phyloP scores from a whole-genome alignment of 2,113 vertebrate genomes.

The Brachypodius melanocephalos region DNA sequence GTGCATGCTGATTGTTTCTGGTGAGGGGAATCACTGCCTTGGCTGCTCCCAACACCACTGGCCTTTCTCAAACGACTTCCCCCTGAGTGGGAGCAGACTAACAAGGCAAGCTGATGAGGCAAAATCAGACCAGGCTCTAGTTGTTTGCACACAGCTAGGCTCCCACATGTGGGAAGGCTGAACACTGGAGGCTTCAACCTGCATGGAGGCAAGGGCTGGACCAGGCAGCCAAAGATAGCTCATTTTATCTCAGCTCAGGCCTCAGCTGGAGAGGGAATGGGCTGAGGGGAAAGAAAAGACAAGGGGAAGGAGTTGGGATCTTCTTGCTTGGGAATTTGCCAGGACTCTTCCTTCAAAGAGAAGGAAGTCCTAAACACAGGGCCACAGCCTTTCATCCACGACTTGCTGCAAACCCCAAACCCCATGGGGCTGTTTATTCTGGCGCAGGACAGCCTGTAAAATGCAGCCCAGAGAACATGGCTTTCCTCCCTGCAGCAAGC shows the following conservation, averaged over 20 bases:
- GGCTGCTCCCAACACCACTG: neutral
- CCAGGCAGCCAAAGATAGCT: neutral
- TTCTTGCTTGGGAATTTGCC: neutral
- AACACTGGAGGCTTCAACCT: neutral
- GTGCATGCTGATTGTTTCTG: neutral
- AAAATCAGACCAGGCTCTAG: neutral
- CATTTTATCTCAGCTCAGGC: neutral
- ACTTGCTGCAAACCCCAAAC: neutral
- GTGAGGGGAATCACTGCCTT: neutral
- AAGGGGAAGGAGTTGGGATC: neutral
- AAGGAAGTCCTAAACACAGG: neutral
- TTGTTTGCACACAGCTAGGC: neutral
- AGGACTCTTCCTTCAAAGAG: constrained; percentile 5
- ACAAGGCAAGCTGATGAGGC: neutral
- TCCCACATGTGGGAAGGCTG: neutral
- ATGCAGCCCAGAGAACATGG: rapidly evolving
- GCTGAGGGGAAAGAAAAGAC: neutral
- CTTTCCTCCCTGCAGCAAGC: neutral
- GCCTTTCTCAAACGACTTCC: neutral
- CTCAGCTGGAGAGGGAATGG: neutral
- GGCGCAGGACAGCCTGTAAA: neutral
- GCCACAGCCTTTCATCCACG: neutral
- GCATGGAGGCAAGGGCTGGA: neutral
- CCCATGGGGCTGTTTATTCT: constrained; percentile 28
- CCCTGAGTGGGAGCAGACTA: neutral